Evolutionary conservation across 2,888 invertebrate species (phyloP).

Genomic region (Lymantria dispar): DNA sequence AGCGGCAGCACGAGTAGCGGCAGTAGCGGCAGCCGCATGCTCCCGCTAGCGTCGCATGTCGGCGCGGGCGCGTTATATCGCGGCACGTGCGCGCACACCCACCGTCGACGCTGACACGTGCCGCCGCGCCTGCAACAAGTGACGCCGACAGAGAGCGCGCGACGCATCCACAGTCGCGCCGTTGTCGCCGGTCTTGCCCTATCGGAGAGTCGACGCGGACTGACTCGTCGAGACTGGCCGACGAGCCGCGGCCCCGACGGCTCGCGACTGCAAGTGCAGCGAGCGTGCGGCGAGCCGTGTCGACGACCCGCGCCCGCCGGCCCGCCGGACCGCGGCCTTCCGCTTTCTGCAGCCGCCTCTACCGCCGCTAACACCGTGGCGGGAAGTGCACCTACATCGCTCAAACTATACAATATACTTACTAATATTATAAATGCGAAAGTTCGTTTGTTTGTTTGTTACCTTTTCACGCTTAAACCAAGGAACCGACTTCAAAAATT

Average conservation of each 20-base stretch:
- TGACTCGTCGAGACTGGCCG: slow-evolving; percentile 39
- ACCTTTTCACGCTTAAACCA: too few relatives aligned
- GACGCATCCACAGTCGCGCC: slow-evolving; percentile 42
- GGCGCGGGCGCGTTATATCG: slow-evolving; percentile 71
- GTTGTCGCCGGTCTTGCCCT: slow-evolving; percentile 47
- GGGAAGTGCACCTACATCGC: slow-evolving; percentile 2
- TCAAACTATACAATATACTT: background rate
- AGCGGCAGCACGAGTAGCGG: slow-evolving; percentile 77
- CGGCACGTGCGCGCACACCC: slow-evolving; percentile 57
- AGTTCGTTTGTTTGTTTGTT: too few relatives aligned
- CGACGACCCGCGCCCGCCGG: slow-evolving; percentile 43
- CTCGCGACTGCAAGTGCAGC: slow-evolving; percentile 53
- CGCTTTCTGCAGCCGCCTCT: slow-evolving; percentile 26
- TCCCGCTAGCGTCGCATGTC: slow-evolving; percentile 71
- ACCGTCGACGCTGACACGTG: slow-evolving; percentile 46
- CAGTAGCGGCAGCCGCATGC: slow-evolving; percentile 78
- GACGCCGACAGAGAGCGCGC: slow-evolving; percentile 37
- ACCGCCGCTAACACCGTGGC: slow-evolving; percentile 5
- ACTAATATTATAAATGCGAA: too few relatives aligned
- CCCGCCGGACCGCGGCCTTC: slow-evolving; percentile 35
- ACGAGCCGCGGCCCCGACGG: slow-evolving; percentile 26
- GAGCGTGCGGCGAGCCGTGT: slow-evolving; percentile 37
- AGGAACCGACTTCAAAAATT: too few relatives aligned
- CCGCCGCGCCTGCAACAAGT: slow-evolving; percentile 53
- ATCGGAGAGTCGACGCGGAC: slow-evolving; percentile 67